Evolutionary conservation across 2,888 invertebrate genomes (phyloP).

Genomic region (Helleia helle): DNA sequence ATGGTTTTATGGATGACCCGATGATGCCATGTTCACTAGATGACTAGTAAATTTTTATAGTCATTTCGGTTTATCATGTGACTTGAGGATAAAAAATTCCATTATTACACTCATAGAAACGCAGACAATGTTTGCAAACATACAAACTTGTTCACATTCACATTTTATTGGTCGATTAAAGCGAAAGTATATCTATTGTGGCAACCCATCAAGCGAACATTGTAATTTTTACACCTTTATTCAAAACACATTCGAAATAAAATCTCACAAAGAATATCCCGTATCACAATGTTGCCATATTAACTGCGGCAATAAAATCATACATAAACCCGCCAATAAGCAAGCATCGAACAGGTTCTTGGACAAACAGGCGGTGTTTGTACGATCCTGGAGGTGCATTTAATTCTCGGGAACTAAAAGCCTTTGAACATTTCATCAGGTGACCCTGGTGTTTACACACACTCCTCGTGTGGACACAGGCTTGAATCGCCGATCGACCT

Average conservation of each 20-base stretch:
- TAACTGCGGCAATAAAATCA: constrained; percentile 48
- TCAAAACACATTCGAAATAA: constrained; percentile 25
- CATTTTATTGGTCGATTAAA: no score
- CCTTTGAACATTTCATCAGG: constrained; percentile 75
- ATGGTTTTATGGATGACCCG: no score
- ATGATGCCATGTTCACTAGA: no score
- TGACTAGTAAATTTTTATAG: no score
- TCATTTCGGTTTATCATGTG: no score
- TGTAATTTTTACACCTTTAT: constrained; percentile 14
- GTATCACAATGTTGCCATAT: constrained; percentile 58
- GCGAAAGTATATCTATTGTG: no score
- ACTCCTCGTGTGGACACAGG: constrained; percentile 73
- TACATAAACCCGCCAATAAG: constrained; percentile 70
- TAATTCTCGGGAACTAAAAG: constrained; percentile 75
- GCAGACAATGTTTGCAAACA: no score
- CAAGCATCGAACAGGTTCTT: constrained; percentile 68
- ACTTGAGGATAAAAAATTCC: no score
- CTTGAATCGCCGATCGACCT: constrained; percentile 70
- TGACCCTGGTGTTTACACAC: constrained; percentile 73
- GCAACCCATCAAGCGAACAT: not conserved
- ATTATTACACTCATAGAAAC: no score
- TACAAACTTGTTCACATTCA: no score
- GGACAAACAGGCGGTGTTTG: constrained; percentile 65
- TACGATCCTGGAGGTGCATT: constrained; percentile 72
- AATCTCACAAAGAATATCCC: constrained; percentile 28